These are phyloP conservation scores for Ianthella basta DNA, from an alignment of 37 sponge, comb jelly and placozoan species.

Conservation along the genomic window DNA sequence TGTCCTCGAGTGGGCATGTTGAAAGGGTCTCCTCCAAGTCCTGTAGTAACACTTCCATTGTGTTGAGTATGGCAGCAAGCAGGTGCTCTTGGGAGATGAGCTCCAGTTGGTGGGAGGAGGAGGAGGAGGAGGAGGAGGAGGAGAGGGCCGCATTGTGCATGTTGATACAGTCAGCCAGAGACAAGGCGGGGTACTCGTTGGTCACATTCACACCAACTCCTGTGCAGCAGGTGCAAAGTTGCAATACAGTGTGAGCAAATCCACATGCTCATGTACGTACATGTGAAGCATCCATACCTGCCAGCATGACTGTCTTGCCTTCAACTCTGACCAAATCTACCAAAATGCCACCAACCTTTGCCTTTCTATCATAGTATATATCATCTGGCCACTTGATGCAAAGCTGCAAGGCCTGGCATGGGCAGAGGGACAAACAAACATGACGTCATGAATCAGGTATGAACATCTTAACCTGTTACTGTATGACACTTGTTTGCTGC, in stretches of 20 bases:
- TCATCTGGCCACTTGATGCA: constrained; percentile 98
- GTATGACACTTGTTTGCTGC: too few species aligned
- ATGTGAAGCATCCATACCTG: constrained; percentile 65
- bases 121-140: too few species aligned
- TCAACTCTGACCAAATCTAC: constrained; percentile 64
- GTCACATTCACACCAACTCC: constrained; percentile 89
- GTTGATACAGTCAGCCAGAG: constrained; percentile 68
- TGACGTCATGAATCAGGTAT: too few species aligned
- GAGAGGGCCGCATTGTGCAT: constrained; percentile 47
- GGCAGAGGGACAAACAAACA: too few species aligned
- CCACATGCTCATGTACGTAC: too few species aligned
- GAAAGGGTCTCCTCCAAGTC: constrained; percentile 49
- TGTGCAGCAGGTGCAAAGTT: background rate
- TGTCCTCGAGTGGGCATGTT: constrained; percentile 28
- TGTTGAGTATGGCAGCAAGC: constrained; percentile 65
- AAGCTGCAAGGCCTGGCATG: constrained; percentile 74
- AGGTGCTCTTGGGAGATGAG: constrained; percentile 61
- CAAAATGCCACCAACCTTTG: constrained; percentile 93
- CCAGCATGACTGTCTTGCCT: constrained; percentile 2
- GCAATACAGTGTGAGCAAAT: too few species aligned
- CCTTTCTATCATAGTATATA: constrained; percentile 78
- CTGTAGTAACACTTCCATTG: constrained; percentile 60
- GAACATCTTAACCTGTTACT: too few species aligned
- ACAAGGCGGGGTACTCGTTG: constrained; percentile 84
- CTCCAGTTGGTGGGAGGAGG: too few species aligned